phyloP scores from a whole-genome alignment of 2,113 vertebrate species.

The Semicossyphus pulcher region DNA sequence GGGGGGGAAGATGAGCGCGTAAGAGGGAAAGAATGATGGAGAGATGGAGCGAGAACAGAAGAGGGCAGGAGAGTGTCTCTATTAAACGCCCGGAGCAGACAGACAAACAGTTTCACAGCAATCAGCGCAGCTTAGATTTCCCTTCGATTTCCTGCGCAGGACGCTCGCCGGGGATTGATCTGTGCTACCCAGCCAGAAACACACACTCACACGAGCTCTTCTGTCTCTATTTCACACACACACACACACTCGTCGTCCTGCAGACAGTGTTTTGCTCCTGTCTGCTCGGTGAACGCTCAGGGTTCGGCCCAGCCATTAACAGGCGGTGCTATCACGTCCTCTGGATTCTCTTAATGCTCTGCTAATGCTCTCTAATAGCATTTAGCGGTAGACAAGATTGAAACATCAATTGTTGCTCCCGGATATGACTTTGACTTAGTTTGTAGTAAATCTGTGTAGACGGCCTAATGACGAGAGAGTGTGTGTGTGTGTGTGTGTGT shows the following conservation, averaged over 20 bases:
- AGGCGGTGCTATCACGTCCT: slow-evolving; percentile 48
- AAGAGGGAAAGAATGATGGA: background rate
- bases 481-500: slow-evolving; percentile 21
- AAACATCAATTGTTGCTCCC: slow-evolving; percentile 66
- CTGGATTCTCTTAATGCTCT: slow-evolving; percentile 64
- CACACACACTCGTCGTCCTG: background rate
- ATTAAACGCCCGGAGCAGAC: slow-evolving; percentile 40
- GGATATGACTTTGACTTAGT: slow-evolving; percentile 64
- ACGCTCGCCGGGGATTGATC: slow-evolving; percentile 66
- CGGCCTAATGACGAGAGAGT: slow-evolving; percentile 11
- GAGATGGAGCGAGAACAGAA: background rate
- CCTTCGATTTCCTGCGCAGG: slow-evolving; percentile 71
- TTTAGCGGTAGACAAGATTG: slow-evolving; percentile 60
- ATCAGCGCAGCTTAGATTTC: slow-evolving; percentile 69
- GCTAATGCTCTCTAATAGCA: slow-evolving; percentile 75
- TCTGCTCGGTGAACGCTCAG: slow-evolving; percentile 18
- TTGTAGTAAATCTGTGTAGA: slow-evolving; percentile 43
- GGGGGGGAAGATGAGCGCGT: background rate
- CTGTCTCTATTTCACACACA: slow-evolving; percentile 24
- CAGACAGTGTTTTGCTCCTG: slow-evolving; percentile 21
- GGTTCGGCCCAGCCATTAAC: slow-evolving; percentile 46
- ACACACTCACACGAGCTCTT: slow-evolving; percentile 6
- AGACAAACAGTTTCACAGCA: slow-evolving; percentile 61
- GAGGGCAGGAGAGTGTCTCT: slow-evolving; percentile 25
- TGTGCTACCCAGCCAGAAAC: slow-evolving; percentile 34